These are phyloP conservation scores for Ophthalmolycus amberensis DNA, from an alignment of 2,113 vertebrate genomes.

Conservation along the genomic window DNA sequence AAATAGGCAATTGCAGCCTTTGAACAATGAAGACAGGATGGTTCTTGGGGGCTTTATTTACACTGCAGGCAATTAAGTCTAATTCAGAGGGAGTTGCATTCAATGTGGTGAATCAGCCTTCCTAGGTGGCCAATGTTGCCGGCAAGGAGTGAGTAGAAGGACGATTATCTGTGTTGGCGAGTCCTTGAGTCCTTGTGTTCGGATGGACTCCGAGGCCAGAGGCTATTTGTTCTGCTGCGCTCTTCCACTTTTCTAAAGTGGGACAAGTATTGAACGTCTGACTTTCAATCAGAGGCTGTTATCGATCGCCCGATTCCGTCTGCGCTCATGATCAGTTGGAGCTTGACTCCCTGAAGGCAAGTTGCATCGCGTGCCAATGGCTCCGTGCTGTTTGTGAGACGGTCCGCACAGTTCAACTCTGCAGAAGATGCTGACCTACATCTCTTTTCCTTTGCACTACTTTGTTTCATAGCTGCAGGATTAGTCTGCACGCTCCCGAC, in stretches of 20 bases:
- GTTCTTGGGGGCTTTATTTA: constrained; percentile 50
- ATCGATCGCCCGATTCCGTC: constrained; percentile 43
- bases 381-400: constrained; percentile 13
- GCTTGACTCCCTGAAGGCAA: constrained; percentile 23
- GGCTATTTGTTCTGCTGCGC: constrained; percentile 53
- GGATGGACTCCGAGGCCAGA: constrained; percentile 10
- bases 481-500: constrained; percentile 13
- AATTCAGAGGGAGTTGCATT: constrained; percentile 34
- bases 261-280: constrained; percentile 67
- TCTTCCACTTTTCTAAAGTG: constrained; percentile 49
- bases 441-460: background rate
- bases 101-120: constrained; percentile 17
- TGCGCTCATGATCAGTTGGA: constrained; percentile 17
- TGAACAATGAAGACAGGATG: constrained; percentile 43
- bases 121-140: constrained; percentile 6
- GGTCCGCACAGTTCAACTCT: background rate
- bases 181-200: constrained; percentile 35
- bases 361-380: background rate
- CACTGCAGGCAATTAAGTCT: constrained; percentile 34
- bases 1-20: constrained; percentile 34
- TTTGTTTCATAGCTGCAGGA: constrained; percentile 21
- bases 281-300: constrained; percentile 64
- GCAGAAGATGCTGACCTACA: background rate
- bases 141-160: background rate
- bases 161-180: constrained; percentile 8